Base-by-base conservation (phyloP, 2,113 vertebrate genomes). In the Naja naja region DNA sequence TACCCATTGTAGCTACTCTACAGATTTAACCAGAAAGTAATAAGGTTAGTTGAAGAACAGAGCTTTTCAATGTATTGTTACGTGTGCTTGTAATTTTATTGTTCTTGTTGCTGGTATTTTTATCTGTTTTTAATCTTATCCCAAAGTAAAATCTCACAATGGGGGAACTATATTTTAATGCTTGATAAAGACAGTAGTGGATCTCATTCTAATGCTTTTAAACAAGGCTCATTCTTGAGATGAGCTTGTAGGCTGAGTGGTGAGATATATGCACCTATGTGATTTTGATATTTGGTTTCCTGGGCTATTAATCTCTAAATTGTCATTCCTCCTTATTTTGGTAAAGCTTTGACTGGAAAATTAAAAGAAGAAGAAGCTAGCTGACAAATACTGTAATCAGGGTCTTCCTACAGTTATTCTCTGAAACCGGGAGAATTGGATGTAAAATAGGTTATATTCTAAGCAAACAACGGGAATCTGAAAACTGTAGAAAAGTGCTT, bases 281-380 rank as follows among this genome's bases (percentile, higher is more conserved):
- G 91, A 93, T 93, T 90, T 90, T 90, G 90, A 90, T 93, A 34
- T 86, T 93, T 93, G 56, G 81, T 64, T 89, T 87, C 81, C 86
- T 90, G 54, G 81, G 81, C 55, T 56, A 87, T 8, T 87, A 22
- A 34, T 20, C 58, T 6, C 45, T 14, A 0, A 60, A 43, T 92
- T 89, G 52, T 85, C 64, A 92, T 89, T 74, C 86, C 49, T 88
- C 2, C 7, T 49, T 52, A n/a, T 22, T 90, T 87, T 43, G n/a
- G 25, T 45, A 34, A 85, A 52, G 89, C 54, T 89, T 93, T 93
- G 55, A 87, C 69, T 92, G n/a, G 6, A 89, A 92, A 52, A 52
- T 69, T 69, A 69, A 34, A 45, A 39, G 47, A 58, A n/a, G 23
- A 81, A 22, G 43, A 14, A 89, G 54, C 5, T 5, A 49, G 43